A percentile compares a stretch with the other conserved stretches of the same genome.
phyloP scores from a whole-genome alignment of 1,140 invertebrate genomes.

The Drosophila azteca region DNA sequence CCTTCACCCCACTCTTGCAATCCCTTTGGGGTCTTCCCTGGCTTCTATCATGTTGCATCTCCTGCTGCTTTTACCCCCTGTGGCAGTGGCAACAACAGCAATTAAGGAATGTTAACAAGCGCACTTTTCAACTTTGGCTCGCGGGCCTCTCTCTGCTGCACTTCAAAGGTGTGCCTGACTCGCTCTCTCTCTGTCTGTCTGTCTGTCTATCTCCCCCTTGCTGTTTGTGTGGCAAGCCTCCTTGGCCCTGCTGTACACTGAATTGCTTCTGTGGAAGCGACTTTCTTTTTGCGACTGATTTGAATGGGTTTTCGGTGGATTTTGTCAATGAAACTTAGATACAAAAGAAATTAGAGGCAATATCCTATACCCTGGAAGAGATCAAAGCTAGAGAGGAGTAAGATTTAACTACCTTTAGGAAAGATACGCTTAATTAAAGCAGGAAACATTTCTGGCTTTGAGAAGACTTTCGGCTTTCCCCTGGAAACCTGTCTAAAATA shows the following conservation, averaged over 20 bases:
- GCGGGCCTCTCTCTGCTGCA: constrained; percentile 60
- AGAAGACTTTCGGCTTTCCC: too few relatives aligned
- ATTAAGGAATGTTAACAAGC: constrained; percentile 83
- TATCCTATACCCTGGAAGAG: too few relatives aligned
- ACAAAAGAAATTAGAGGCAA: neutral
- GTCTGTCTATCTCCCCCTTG: constrained; percentile 4
- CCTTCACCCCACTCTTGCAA: neutral
- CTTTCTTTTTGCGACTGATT: constrained; percentile 44
- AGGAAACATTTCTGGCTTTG: too few relatives aligned
- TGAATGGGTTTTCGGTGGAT: constrained; percentile 11
- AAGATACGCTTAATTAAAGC: too few relatives aligned
- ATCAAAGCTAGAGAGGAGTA: too few relatives aligned
- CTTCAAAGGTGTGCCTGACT: constrained; percentile 70
- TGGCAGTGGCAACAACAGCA: constrained; percentile 74
- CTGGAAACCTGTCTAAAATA: neutral
- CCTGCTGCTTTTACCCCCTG: constrained; percentile 21
- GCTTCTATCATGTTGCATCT: neutral
- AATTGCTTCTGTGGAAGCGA: constrained; percentile 16
- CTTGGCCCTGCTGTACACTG: constrained; percentile 13
- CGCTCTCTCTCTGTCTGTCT: neutral
- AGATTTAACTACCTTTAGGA: too few relatives aligned
- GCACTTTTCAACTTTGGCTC: constrained; percentile 79
- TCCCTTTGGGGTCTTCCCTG: constrained; percentile 3
- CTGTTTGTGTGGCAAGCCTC: constrained; percentile 7
- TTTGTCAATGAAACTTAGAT: neutral